Percentiles rank a stretch among this genome's conserved stretches.
Evolutionary conservation across 37 sponge, comb jelly and placozoan species (phyloP).

Genomic region (Axinella damicornis): DNA sequence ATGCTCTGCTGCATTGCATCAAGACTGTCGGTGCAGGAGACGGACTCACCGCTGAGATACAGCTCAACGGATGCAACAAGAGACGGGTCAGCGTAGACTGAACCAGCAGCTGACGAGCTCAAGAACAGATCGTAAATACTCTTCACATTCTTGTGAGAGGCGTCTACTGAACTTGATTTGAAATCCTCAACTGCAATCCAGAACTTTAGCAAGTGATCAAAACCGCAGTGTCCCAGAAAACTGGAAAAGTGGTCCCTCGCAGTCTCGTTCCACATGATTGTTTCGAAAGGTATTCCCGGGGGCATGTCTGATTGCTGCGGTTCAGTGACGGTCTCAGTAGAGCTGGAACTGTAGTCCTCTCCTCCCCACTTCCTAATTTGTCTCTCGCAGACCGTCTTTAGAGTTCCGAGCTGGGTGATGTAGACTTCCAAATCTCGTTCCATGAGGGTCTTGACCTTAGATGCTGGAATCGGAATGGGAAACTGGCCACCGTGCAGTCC

Average conservation of each 20-base stretch:
- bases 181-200: constrained; percentile 36
- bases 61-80: constrained; percentile 23
- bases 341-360: constrained; percentile 36
- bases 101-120: background rate
- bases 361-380: constrained; percentile 76
- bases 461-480: constrained; percentile 79
- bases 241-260: constrained; percentile 6
- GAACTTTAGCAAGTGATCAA: constrained; percentile 47
- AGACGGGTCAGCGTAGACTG: constrained; percentile 22
- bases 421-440: constrained; percentile 78
- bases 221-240: constrained; percentile 44
- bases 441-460: constrained; percentile 76
- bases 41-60: background rate
- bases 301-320: background rate
- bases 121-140: constrained; percentile 34
- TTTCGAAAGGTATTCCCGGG: constrained; percentile 62
- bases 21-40: background rate
- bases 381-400: constrained; percentile 69
- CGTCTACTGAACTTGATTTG: background rate
- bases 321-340: background rate
- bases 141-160: background rate
- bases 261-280: constrained; percentile 47
- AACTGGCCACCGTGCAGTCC: constrained; percentile 50
- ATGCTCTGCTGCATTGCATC: constrained; percentile 30
- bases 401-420: constrained; percentile 72